A percentile compares a stretch with the other conserved stretches of the same genome.
Evolutionary conservation across 2,113 vertebrate species (phyloP).

Genomic region (Oenanthe oenanthe): DNA sequence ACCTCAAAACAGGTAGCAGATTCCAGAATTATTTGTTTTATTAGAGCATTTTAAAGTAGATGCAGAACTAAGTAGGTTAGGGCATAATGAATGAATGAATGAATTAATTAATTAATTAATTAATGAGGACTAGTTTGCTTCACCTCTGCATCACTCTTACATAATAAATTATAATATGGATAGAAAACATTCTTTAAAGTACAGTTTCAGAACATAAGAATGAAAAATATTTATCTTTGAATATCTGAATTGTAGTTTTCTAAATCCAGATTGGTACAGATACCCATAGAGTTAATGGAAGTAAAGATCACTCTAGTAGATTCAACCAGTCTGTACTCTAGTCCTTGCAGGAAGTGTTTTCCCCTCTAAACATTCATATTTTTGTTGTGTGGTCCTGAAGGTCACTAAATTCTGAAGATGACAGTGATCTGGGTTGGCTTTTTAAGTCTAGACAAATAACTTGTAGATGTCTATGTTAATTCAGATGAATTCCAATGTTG

Average conservation of each 20-base stretch:
- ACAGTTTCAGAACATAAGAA: neutral
- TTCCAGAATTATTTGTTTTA: neutral
- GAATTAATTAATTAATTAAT: neutral
- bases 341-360: neutral
- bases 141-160: neutral
- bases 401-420: neutral
- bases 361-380: neutral
- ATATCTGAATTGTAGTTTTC: neutral
- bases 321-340: neutral
- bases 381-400: neutral
- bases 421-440: neutral
- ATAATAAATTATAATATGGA: neutral
- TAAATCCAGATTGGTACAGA: neutral
- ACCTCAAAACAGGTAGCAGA: neutral
- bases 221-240: neutral
- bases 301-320: neutral
- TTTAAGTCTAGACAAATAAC: neutral
- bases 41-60: neutral
- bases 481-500: neutral
- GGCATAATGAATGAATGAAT: neutral
- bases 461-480: neutral
- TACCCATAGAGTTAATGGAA: neutral
- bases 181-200: neutral
- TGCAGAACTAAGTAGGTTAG: neutral
- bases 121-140: neutral